Evolutionary conservation across 2,113 vertebrate species (phyloP).

Genomic region (Gobio gobio): DNA sequence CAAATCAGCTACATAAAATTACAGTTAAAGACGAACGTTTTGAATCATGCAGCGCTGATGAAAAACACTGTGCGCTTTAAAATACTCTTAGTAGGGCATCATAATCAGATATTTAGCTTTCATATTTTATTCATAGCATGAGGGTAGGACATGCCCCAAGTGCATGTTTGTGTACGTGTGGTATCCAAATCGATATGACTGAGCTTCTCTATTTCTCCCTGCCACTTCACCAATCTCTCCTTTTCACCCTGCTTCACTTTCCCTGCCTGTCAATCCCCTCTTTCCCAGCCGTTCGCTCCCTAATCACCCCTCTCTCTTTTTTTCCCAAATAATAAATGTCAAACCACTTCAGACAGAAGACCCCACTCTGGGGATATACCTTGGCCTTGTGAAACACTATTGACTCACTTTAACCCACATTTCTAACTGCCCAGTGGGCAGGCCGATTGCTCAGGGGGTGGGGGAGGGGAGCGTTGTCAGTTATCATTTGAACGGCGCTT

Average conservation of each 20-base stretch:
- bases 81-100: conserved; percentile 1
- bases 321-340: conserved; percentile 81
- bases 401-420: conserved; percentile 87
- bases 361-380: conserved; percentile 83
- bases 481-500: conserved; percentile 81
- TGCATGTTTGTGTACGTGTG: conserved; percentile 62
- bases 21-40: not conserved
- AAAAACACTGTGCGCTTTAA: conserved; percentile 19
- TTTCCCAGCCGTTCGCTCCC: conserved; percentile 58
- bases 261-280: conserved; percentile 28
- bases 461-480: conserved; percentile 72
- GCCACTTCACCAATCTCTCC: conserved; percentile 82
- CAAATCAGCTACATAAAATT: conserved; percentile 33
- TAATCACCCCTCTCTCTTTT: conserved; percentile 66
- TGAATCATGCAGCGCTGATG: not conserved
- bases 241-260: conserved; percentile 63
- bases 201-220: conserved; percentile 72
- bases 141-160: conserved; percentile 15
- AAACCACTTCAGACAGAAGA: conserved; percentile 85
- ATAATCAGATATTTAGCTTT: conserved; percentile 28
- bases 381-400: conserved; percentile 88
- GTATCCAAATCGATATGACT: conserved; percentile 88
- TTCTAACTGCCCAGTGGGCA: conserved; percentile 70
- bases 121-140: conserved; percentile 26
- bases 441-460: conserved; percentile 26